Evolutionary conservation across 2,113 vertebrate genomes (phyloP).

Genomic region (Rhipidura dahli): DNA sequence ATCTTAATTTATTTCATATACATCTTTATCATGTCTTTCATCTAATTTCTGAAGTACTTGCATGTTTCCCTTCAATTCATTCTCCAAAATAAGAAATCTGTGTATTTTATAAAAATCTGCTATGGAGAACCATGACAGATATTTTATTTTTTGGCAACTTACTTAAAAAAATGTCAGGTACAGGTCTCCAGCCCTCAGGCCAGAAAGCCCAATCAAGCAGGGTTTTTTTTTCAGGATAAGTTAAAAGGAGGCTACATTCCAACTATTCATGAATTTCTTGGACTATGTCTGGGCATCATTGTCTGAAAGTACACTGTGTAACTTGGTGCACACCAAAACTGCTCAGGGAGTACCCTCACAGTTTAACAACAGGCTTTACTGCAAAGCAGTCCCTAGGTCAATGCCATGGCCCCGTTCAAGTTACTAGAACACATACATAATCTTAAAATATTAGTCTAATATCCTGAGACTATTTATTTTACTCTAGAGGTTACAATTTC

Average conservation of each 20-base stretch:
- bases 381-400: neutral
- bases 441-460: neutral
- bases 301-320: neutral
- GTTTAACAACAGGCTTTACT: neutral
- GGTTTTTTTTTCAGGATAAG: neutral
- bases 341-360: neutral
- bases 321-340: neutral
- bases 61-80: neutral
- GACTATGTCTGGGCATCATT: neutral
- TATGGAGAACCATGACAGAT: neutral
- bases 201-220: neutral
- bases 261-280: neutral
- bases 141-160: neutral
- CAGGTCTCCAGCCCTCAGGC: neutral
- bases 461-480: neutral
- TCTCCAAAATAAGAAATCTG: neutral
- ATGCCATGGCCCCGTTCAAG: neutral
- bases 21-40: neutral
- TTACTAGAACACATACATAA: neutral
- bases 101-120: neutral
- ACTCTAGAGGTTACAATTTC: neutral
- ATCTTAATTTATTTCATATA: neutral
- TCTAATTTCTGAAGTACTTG: neutral
- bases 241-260: neutral
- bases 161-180: neutral